These are phyloP conservation scores for Gandaritis pyraliata DNA, from an alignment of 2,888 invertebrate genomes.

Conservation along the genomic window DNA sequence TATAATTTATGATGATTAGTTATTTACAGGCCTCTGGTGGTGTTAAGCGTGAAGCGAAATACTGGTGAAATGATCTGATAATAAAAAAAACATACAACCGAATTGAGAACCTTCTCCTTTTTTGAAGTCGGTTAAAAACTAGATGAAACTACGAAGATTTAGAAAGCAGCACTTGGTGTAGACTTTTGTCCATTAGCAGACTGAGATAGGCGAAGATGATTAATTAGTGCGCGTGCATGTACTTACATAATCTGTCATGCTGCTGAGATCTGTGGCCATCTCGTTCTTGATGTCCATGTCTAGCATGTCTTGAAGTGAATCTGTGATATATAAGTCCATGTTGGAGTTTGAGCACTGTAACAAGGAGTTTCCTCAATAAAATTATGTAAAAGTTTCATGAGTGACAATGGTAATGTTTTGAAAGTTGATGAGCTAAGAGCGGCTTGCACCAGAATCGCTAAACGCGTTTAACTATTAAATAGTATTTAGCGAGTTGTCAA, in stretches of 20 bases:
- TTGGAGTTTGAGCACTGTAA: conserved; percentile 79
- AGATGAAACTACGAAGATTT: neutral
- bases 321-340: conserved; percentile 87
- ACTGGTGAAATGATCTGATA: too few species aligned
- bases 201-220: neutral
- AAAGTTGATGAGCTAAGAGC: too few species aligned
- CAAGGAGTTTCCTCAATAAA: conserved; percentile 3
- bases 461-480: too few species aligned
- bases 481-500: too few species aligned
- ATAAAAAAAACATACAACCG: too few species aligned
- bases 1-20: neutral
- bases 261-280: conserved; percentile 91
- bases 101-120: too few species aligned
- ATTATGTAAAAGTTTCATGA: too few species aligned
- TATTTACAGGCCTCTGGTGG: too few species aligned
- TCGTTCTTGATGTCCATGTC: conserved; percentile 95
- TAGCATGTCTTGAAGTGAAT: conserved; percentile 94
- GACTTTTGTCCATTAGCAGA: neutral
- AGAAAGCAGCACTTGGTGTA: neutral
- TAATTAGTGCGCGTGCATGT: conserved; percentile 22
- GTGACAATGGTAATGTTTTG: too few species aligned
- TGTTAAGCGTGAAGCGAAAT: too few species aligned
- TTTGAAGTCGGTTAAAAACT: too few species aligned
- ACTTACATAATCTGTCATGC: conserved; percentile 86
- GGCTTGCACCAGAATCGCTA: too few species aligned